phyloP scores from a whole-genome alignment of 1,140 invertebrate genomes.

The Musca domestica region DNA sequence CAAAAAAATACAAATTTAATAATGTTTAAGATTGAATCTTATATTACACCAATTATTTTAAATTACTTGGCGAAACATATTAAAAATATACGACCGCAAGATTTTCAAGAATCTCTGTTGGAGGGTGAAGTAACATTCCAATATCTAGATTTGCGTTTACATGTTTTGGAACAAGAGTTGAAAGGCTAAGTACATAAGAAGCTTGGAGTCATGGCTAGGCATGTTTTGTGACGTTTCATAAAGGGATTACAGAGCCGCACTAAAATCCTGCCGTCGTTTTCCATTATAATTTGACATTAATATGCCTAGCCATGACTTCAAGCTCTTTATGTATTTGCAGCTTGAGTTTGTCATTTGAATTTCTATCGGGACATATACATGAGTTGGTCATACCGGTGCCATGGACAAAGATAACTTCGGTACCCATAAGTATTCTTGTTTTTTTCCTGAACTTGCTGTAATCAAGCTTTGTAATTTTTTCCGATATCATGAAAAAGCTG shows the following conservation, averaged over 20 bases:
- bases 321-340: too few relatives aligned
- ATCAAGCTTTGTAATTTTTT: too few relatives aligned
- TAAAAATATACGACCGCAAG: constrained; percentile 87
- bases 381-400: constrained; percentile 91
- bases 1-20: neutral
- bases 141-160: constrained; percentile 87
- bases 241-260: too few relatives aligned
- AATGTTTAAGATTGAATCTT: constrained; percentile 66
- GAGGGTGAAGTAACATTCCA: constrained; percentile 90
- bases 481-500: too few relatives aligned
- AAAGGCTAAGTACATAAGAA: too few relatives aligned
- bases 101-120: constrained; percentile 93
- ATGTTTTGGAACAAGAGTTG: constrained; percentile 89
- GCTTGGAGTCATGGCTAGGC: too few relatives aligned
- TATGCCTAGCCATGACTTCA: too few relatives aligned
- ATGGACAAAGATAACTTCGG: constrained; percentile 93
- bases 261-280: too few relatives aligned
- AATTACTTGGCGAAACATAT: constrained; percentile 96
- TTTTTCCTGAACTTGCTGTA: too few relatives aligned
- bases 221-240: too few relatives aligned
- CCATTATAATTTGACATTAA: too few relatives aligned
- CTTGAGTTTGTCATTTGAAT: constrained; percentile 82
- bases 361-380: constrained; percentile 92
- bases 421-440: too few relatives aligned
- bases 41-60: constrained; percentile 88